Percentiles rank a stretch among this genome's conserved stretches.
phyloP scores from a whole-genome alignment of 2,888 invertebrate genomes.

The Diarsia mendica region DNA sequence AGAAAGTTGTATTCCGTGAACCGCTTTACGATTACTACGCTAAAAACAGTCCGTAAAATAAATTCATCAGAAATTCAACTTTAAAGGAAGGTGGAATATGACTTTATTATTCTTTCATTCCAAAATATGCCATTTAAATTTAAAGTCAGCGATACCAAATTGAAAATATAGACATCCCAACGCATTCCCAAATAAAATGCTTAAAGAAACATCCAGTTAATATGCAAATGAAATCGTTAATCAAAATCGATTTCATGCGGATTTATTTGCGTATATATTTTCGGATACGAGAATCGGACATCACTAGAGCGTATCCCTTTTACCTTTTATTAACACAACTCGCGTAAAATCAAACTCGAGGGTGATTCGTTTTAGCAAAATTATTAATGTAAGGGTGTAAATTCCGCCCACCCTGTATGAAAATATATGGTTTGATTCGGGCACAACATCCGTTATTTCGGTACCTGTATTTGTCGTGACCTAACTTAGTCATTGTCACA shows the following conservation, averaged over 20 bases:
- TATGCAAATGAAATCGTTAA: constrained; percentile 60
- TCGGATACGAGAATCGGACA: constrained; percentile 48
- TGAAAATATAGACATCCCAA: constrained; percentile 35
- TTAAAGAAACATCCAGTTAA: constrained; percentile 57
- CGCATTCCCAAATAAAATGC: constrained; percentile 32
- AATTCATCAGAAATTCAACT: no score
- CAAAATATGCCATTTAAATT: constrained; percentile 33
- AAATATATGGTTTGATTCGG: constrained; percentile 64
- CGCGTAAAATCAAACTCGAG: constrained; percentile 70
- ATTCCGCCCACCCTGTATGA: constrained; percentile 46
- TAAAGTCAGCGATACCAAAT: constrained; percentile 28
- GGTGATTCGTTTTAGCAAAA: constrained; percentile 68
- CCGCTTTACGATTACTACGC: no score
- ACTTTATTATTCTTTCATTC: constrained; percentile 6
- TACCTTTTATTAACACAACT: constrained; percentile 70
- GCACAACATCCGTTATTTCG: constrained; percentile 57
- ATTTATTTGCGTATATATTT: constrained; percentile 45
- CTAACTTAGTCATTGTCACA: constrained; percentile 46
- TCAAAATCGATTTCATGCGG: constrained; percentile 48
- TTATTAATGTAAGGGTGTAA: constrained; percentile 71
- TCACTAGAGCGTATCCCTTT: constrained; percentile 66
- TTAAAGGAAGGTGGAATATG: no score
- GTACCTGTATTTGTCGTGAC: constrained; percentile 50
- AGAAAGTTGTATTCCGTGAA: no score
- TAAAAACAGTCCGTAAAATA: no score